phyloP scores from a whole-genome alignment of 2,888 invertebrate species.

The Helleia helle region DNA sequence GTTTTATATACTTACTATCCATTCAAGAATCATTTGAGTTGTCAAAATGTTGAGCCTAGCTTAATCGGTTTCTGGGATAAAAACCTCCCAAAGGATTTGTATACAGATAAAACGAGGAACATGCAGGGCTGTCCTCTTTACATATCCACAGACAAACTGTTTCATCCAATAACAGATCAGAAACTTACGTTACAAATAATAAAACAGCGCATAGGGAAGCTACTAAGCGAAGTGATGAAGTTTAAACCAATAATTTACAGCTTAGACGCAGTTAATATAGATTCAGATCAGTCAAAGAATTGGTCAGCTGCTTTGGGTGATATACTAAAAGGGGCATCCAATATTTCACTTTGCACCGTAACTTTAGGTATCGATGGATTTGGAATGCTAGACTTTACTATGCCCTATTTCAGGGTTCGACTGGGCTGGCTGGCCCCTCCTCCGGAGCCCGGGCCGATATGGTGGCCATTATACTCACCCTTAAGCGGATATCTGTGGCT shows the following conservation, averaged over 20 bases:
- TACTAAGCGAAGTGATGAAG: slow-evolving; percentile 44
- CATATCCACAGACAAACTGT: slow-evolving; percentile 48
- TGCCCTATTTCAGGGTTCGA: slow-evolving; percentile 45
- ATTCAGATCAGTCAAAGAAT: slow-evolving; percentile 42
- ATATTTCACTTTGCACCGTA: slow-evolving; percentile 47
- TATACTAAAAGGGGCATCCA: slow-evolving; percentile 38
- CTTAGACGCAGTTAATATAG: slow-evolving; percentile 45
- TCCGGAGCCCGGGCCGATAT: slow-evolving; percentile 33
- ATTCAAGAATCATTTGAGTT: slow-evolving; percentile 38
- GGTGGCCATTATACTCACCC: slow-evolving; percentile 46
- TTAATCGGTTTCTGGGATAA: slow-evolving; percentile 33
- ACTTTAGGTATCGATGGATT: slow-evolving; percentile 40
- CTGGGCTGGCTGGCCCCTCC: slow-evolving; percentile 52
- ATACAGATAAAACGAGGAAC: slow-evolving; percentile 43
- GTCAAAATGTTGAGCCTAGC: slow-evolving; percentile 37
- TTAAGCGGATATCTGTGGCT: slow-evolving; percentile 50
- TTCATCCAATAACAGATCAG: slow-evolving; percentile 35
- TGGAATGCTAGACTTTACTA: slow-evolving; percentile 40
- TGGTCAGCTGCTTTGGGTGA: slow-evolving; percentile 51
- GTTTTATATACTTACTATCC: slow-evolving; percentile 42
- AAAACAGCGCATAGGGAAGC: slow-evolving; percentile 35
- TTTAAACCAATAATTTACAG: slow-evolving; percentile 42
- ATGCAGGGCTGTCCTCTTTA: slow-evolving; percentile 50
- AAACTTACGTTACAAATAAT: slow-evolving; percentile 43
- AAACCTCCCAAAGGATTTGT: slow-evolving; percentile 25